These are phyloP conservation scores for Galago senegalensis DNA, from an alignment of 2,797 vertebrate species.

Conservation along the genomic window DNA sequence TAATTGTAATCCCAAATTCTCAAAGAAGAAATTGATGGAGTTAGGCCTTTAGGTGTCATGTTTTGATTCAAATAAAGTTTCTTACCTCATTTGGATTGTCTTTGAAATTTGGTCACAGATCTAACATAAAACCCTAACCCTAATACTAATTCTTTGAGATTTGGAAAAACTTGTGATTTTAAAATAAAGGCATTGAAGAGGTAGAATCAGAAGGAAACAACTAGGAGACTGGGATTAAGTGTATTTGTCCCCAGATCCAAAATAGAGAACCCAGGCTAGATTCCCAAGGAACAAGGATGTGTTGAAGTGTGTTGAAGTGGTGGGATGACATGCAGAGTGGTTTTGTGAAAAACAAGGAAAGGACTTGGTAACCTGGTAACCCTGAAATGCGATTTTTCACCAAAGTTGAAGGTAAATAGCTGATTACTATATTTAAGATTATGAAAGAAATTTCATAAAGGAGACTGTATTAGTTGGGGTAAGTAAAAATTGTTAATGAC, in stretches of 20 bases:
- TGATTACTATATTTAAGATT: slow-evolving; percentile 30
- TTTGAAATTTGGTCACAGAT: background rate
- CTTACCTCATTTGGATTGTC: background rate
- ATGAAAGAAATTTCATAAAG: background rate
- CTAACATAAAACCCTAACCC: background rate
- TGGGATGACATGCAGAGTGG: background rate
- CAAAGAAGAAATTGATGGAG: slow-evolving; percentile 41
- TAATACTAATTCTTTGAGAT: background rate
- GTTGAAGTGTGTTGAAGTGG: background rate
- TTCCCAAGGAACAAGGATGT: background rate
- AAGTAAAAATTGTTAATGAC: background rate
- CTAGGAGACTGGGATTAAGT: background rate
- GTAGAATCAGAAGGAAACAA: background rate
- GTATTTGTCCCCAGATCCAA: background rate
- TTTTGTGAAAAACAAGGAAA: slow-evolving; percentile 5
- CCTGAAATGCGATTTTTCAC: slow-evolving; percentile 26
- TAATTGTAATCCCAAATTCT: slow-evolving; percentile 40
- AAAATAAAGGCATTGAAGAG: slow-evolving; percentile 29
- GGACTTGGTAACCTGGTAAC: background rate
- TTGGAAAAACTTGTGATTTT: slow-evolving; percentile 35
- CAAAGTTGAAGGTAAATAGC: slow-evolving; percentile 34
- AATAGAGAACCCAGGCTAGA: background rate
- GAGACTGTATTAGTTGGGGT: background rate
- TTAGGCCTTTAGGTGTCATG: slow-evolving; percentile 16
- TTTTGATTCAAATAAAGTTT: slow-evolving; percentile 33